Evolutionary conservation across 2,888 invertebrate genomes (phyloP).

Genomic region (Trachelus troglodyta): DNA sequence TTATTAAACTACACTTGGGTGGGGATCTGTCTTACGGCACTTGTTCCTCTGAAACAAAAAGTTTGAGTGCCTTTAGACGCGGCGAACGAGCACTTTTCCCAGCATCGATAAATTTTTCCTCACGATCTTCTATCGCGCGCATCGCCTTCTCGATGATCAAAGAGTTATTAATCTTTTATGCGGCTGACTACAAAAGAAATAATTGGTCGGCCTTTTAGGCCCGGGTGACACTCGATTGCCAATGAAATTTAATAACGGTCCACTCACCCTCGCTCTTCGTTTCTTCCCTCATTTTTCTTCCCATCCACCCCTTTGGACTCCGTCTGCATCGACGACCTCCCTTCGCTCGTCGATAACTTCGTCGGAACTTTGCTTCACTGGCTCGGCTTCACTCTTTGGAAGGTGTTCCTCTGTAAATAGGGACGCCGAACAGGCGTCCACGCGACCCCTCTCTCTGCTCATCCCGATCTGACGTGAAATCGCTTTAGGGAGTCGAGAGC

Average conservation of each 20-base stretch:
- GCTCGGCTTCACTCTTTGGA: too few relatives aligned
- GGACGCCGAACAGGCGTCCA: too few relatives aligned
- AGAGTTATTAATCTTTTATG: slow-evolving; percentile 37
- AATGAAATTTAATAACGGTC: slow-evolving; percentile 36
- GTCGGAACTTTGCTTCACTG: background rate
- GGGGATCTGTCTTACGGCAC: background rate
- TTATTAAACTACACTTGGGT: slow-evolving; percentile 21
- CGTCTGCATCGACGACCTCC: background rate
- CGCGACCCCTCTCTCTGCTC: too few relatives aligned
- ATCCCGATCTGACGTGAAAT: too few relatives aligned
- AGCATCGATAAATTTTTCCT: slow-evolving; percentile 16
- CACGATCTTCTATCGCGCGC: slow-evolving; percentile 1
- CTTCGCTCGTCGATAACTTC: background rate
- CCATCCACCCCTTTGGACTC: background rate
- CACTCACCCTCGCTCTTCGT: slow-evolving; percentile 19
- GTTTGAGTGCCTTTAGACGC: slow-evolving; percentile 23
- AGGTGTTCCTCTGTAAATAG: too few relatives aligned
- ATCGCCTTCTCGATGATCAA: slow-evolving; percentile 19
- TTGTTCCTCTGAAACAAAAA: slow-evolving; percentile 25
- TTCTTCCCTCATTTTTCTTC: background rate
- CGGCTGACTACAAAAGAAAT: slow-evolving; percentile 8
- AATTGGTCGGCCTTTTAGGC: slow-evolving; percentile 26
- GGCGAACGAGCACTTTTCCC: slow-evolving; percentile 21
- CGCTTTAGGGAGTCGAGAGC: too few relatives aligned
- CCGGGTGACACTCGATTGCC: slow-evolving; percentile 30